Base-by-base conservation (phyloP, 2,113 vertebrate genomes). In the Lamprologus speciosus region DNA sequence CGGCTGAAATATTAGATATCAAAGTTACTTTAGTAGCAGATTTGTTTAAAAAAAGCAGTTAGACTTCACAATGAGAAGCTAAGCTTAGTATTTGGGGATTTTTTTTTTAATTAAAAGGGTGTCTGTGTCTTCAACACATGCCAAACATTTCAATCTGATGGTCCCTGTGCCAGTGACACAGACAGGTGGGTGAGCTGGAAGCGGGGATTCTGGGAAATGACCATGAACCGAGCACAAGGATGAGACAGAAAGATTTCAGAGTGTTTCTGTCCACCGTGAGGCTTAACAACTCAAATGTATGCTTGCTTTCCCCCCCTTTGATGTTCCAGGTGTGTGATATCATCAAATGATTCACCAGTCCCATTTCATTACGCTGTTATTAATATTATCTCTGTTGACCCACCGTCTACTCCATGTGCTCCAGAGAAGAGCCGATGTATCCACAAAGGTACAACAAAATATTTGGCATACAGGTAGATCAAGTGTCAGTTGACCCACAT, bases 311-410 rank as follows among this genome's bases (percentile, higher is more conserved):
- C 23, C 33, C 55, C 47, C 78, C 94, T 95, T 96, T 96, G 94
- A 96, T 94, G 93, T 88, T 89, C 88, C 95, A 96, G 95, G 95
- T 96, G 95, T 92, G 94, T 45, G 92, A 94, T 94, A 95, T 7
- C 65, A 94, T 95, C 93, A 80, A 73, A 58, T 53, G 90, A 91
- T 85, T 92, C 93, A 91, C 83, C 84, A 17, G 47, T 82, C 84
- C 53, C 87, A 90, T 96, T 94, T 95, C 89, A 91, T 90, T 94
- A 91, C 60, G 2, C 58, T 57, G 54, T 92, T 89, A 95, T 94
- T 95, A 93, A 82, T 57, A 45, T 93, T 84, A 86, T 93, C 94
- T 90, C 86, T 60, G 75, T 57, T 93, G 86, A 90, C 21, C 88
- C 83, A 84, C 87, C 84, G 9, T 90, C 78, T 26, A 6, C 82